These are phyloP conservation scores for Morone saxatilis DNA, from an alignment of 2,113 vertebrate genomes.

Conservation along the genomic window DNA sequence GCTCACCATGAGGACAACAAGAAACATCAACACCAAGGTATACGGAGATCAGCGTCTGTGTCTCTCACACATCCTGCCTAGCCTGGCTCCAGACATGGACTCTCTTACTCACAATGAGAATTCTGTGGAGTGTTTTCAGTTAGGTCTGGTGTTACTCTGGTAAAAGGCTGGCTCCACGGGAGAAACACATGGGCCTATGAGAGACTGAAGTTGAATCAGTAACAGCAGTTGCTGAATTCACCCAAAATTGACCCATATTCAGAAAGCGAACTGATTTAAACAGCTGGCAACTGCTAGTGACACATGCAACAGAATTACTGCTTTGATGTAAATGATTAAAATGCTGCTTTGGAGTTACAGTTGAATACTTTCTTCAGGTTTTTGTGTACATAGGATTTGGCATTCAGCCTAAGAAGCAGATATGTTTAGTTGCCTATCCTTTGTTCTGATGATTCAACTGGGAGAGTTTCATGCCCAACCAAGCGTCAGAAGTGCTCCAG, in stretches of 20 bases:
- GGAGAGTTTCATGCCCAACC: neutral
- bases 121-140: neutral
- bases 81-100: neutral
- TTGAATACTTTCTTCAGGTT: neutral
- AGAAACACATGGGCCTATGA: constrained; percentile 12
- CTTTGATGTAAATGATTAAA: constrained; percentile 18
- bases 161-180: constrained; percentile 5
- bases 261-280: neutral
- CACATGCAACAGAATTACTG: constrained; percentile 6
- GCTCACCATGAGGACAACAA: neutral
- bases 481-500: neutral
- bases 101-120: neutral
- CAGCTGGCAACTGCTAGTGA: constrained; percentile 6
- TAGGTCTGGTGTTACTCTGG: neutral
- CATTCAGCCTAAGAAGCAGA: neutral
- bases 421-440: constrained; percentile 7
- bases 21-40: constrained; percentile 6
- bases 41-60: neutral
- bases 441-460: constrained; percentile 4
- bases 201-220: neutral
- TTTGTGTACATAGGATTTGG: neutral
- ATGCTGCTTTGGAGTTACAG: constrained; percentile 31
- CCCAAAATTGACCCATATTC: neutral
- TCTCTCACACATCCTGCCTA: neutral
- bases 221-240: neutral